Base-by-base conservation (phyloP, 2,888 invertebrate species). In the Brenthis ino region DNA sequence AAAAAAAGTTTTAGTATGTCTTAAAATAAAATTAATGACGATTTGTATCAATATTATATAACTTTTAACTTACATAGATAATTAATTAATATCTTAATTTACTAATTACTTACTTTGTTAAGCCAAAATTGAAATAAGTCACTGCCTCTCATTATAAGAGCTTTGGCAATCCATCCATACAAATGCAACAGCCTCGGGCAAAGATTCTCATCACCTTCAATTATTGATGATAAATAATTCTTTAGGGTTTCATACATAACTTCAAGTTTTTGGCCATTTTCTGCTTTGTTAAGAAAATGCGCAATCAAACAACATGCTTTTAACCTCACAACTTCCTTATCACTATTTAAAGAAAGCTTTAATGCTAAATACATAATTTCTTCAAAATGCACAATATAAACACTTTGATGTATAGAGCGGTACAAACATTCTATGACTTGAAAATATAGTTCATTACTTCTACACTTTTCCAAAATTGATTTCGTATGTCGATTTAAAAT, bases 281-380 rank as follows among this genome's bases (percentile, higher is more conserved):
- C 90, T 0, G 84, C 87, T 82, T 95, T 95, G 78, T 95, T 95
- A 57, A 95, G 77, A 67, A 95, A 83, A 83, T 94, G 94, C 0
- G 94, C 94, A 66, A 94, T 79, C 65, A 95, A 80, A 72, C 90
- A 86, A 77, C 92, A 93, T 0, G 93, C 89, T 71, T 90, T 89
- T 13, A 80, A 80, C 71, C 89, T 88, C 6, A 91, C 77, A 28
- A 81, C 70, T 6, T 82, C 81, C 71, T 83, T 80, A 0, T 84
- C 79, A 76, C 85, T 86, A 0, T 83, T 77, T 54, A 94, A 76
- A 53, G 92, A 84, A 12, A 93, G 61, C 33, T 83, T 80, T 50
- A 88, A 78, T 16, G 93, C 83, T 53, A 91, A 69, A 3, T 70
- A 76, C 76, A 94, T 77, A 4, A 93, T 80, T 16, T 87, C 84